Evolutionary conservation across 2,113 vertebrate species (phyloP).

Genomic region (Campylorhamphus procurvoides): DNA sequence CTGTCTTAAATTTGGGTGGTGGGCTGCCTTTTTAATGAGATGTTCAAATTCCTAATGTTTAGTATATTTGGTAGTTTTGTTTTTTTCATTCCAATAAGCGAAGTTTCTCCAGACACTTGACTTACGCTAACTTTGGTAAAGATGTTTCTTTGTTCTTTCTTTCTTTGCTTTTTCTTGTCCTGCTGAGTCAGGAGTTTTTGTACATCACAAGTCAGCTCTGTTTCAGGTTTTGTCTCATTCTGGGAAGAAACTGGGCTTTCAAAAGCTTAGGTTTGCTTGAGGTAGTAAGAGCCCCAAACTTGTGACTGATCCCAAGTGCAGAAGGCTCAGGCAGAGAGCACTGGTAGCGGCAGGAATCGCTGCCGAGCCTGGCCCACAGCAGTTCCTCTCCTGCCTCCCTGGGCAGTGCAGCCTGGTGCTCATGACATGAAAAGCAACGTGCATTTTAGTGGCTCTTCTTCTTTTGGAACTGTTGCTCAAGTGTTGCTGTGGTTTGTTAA

Average conservation of each 20-base stretch:
- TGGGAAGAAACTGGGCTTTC: background rate
- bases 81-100: background rate
- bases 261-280: constrained; percentile 20
- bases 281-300: constrained; percentile 1
- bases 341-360: constrained; percentile 17
- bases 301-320: background rate
- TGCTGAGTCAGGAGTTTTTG: constrained; percentile 7
- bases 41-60: background rate
- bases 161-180: background rate
- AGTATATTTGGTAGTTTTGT: background rate
- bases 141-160: background rate
- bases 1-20: background rate
- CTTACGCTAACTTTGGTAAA: background rate
- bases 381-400: constrained; percentile 9
- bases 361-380: background rate
- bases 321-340: background rate
- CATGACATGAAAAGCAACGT: constrained; percentile 7
- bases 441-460: constrained; percentile 9
- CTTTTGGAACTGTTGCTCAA: background rate
- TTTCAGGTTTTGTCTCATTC: background rate
- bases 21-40: background rate
- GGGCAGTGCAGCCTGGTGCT: constrained; percentile 37
- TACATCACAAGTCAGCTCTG: background rate
- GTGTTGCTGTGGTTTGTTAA: background rate
- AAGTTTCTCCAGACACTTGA: background rate